These are phyloP conservation scores for Psittacula derbiana DNA, from an alignment of 2,797 vertebrate species.

Conservation along the genomic window DNA sequence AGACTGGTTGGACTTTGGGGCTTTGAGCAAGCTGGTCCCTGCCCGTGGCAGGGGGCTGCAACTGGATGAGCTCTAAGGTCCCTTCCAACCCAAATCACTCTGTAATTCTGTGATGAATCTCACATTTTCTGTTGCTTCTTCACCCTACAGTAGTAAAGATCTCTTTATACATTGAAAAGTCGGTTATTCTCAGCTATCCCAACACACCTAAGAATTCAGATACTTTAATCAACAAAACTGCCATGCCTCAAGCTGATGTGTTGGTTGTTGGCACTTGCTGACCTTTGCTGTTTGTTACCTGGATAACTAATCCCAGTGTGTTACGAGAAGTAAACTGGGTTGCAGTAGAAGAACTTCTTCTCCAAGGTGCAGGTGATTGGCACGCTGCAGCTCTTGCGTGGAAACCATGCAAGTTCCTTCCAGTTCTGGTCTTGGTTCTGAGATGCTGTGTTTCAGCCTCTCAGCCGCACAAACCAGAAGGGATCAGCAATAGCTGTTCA, in stretches of 20 bases:
- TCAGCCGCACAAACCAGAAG: not conserved
- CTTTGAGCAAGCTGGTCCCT: not conserved
- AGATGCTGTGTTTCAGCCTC: not conserved
- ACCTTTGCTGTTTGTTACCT: not conserved
- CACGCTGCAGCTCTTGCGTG: not conserved
- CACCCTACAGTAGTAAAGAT: not conserved
- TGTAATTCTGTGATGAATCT: not conserved
- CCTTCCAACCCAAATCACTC: not conserved
- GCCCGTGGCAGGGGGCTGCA: not conserved
- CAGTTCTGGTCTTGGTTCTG: not conserved
- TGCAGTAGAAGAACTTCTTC: not conserved
- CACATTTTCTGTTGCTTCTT: not conserved
- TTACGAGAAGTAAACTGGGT: not conserved
- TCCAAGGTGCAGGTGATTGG: not conserved
- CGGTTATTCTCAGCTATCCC: not conserved
- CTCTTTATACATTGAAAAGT: not conserved
- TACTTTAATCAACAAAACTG: not conserved
- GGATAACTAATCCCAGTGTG: not conserved
- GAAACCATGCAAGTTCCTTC: not conserved
- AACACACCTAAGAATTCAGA: not conserved
- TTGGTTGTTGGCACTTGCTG: not conserved
- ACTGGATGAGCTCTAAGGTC: not conserved
- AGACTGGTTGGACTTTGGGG: not conserved
- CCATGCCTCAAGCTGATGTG: not conserved
- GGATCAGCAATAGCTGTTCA: not conserved